These are phyloP conservation scores for Deroplatys truncata DNA, from an alignment of 2,888 invertebrate genomes.

Conservation along the genomic window DNA sequence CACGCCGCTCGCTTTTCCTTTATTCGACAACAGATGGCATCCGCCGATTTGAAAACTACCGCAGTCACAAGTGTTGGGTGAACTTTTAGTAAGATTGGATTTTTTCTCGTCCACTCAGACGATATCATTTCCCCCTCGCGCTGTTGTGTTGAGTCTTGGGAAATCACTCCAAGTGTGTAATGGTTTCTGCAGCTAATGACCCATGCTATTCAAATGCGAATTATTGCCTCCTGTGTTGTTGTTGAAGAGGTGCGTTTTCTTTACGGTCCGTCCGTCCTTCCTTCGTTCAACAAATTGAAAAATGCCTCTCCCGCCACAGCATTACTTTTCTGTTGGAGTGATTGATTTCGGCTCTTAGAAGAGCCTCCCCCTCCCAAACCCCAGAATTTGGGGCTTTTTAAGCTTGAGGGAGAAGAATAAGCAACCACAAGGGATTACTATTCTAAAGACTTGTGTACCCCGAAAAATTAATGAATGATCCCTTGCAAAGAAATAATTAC, in stretches of 20 bases:
- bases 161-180: conserved; percentile 20
- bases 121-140: neutral
- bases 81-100: conserved; percentile 24
- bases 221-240: conserved; percentile 6
- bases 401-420: too few species aligned
- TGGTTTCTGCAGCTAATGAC: conserved; percentile 21
- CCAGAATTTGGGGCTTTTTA: too few species aligned
- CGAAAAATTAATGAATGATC: too few species aligned
- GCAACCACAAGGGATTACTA: too few species aligned
- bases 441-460: too few species aligned
- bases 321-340: neutral
- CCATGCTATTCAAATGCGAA: conserved; percentile 27
- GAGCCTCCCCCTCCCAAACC: too few species aligned
- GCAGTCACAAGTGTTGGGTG: neutral
- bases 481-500: too few species aligned
- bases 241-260: neutral
- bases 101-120: neutral
- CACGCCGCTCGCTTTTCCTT: neutral
- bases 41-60: neutral
- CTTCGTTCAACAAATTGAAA: neutral
- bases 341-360: neutral
- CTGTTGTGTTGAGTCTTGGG: neutral
- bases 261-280: neutral
- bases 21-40: neutral
- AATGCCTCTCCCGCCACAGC: neutral